These are phyloP conservation scores for Epinotia ramella DNA, from an alignment of 2,888 invertebrate genomes.

Conservation along the genomic window DNA sequence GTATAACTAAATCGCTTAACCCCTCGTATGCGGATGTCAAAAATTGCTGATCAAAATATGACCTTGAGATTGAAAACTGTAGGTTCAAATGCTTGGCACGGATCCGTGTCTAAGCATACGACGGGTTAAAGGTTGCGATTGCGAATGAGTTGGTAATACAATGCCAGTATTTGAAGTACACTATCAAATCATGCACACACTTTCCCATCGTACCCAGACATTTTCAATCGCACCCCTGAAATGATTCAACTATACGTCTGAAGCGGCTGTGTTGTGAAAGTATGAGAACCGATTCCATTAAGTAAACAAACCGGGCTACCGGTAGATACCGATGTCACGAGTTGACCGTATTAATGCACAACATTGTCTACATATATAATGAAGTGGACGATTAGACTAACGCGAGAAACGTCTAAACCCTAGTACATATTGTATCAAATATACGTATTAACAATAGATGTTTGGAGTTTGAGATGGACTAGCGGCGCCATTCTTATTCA, in stretches of 20 bases:
- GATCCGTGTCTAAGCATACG: no score
- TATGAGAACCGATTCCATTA: neutral
- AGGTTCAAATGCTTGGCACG: no score
- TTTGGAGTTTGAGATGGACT: conserved; percentile 23
- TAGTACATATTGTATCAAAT: no score
- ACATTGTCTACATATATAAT: neutral
- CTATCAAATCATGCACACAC: neutral
- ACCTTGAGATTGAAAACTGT: no score
- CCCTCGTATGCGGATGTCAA: no score
- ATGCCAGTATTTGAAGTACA: neutral
- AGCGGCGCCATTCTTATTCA: neutral
- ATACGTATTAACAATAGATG: no score
- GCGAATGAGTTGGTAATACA: neutral
- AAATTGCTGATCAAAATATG: no score
- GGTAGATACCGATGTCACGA: neutral
- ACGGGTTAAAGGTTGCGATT: neutral
- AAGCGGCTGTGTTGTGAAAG: neutral
- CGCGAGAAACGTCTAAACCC: neutral
- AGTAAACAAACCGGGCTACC: no score
- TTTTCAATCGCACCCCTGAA: neutral
- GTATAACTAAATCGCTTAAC: neutral
- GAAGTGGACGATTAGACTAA: neutral
- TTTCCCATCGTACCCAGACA: neutral
- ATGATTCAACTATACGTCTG: neutral
- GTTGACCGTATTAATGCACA: neutral